Percentiles rank a stretch among this genome's conserved stretches.
Evolutionary conservation across 2,113 vertebrate genomes (phyloP).

Genomic region (Actenoides lindsayi): DNA sequence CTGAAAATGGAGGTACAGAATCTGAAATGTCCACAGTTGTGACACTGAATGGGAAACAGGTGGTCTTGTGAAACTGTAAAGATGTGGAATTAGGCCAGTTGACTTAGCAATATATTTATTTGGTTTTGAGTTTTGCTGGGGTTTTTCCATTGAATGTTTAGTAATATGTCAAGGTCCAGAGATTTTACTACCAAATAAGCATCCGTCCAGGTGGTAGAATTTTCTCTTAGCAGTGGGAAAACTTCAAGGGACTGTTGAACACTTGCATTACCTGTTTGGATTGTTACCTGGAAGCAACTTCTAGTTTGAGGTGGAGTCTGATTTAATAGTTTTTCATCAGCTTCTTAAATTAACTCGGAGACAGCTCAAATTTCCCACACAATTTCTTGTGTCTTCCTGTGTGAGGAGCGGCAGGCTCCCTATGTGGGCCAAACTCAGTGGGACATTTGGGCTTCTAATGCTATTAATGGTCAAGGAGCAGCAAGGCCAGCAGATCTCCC

Average conservation of each 20-base stretch:
- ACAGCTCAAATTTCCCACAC: rapidly evolving
- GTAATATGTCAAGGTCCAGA: neutral
- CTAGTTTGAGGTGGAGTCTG: neutral
- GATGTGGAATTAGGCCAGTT: neutral
- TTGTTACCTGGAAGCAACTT: conserved; percentile 1
- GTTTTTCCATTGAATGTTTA: neutral
- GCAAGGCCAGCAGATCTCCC: rapidly evolving
- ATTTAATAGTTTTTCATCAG: conserved; percentile 25
- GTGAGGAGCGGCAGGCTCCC: neutral
- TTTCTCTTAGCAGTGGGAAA: neutral
- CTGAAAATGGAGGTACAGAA: neutral
- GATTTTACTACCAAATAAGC: neutral
- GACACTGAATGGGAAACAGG: neutral
- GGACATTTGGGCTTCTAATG: neutral
- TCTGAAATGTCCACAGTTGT: neutral
- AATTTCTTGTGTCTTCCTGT: neutral
- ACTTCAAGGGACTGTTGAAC: neutral
- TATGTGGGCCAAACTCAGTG: neutral
- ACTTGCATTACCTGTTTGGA: neutral
- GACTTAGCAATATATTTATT: neutral
- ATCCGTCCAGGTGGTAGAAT: neutral
- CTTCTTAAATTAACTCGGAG: conserved; percentile 16
- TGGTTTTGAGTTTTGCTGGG: neutral
- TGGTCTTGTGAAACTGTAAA: neutral
- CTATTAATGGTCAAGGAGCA: neutral